Conservation (phyloP, 2,113 vertebrate genomes). For the Typhlomys cinereus region DNA sequence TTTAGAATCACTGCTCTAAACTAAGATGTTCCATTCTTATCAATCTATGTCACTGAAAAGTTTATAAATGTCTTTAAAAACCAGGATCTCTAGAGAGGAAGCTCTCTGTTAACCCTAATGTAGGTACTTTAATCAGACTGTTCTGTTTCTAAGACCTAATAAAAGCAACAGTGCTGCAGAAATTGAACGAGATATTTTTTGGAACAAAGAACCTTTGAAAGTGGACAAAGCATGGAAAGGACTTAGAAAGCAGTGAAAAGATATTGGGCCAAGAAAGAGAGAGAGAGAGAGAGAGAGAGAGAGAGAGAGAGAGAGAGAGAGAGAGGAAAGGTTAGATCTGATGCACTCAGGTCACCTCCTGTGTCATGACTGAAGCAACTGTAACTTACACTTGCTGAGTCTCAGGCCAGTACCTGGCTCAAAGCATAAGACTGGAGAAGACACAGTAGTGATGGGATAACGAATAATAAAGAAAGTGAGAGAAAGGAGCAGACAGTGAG, state of each 20-base stretch:
- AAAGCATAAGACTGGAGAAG: neutral
- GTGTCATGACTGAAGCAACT: neutral
- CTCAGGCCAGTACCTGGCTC: neutral
- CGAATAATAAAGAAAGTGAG: neutral
- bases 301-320: no score
- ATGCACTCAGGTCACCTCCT: neutral
- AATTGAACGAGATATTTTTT: conserved; percentile 34
- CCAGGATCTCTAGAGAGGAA: neutral
- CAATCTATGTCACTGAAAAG: neutral
- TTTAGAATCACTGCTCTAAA: conserved; percentile 26
- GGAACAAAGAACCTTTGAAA: conserved; percentile 31
- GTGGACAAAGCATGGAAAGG: neutral
- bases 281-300: no score
- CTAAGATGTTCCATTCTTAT: conserved; percentile 34
- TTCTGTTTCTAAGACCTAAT: conserved; percentile 12
- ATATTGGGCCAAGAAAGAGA: neutral
- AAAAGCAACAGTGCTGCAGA: conserved; percentile 34
- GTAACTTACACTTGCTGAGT: neutral
- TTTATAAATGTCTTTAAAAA: conserved; percentile 50
- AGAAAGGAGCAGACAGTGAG: neutral
- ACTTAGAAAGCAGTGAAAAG: neutral
- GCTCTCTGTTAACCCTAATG: neutral
- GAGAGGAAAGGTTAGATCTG: neutral
- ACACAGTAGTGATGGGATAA: neutral
- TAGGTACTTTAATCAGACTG: conserved; percentile 42